Evolutionary conservation across 2,888 invertebrate species (phyloP).

Genomic region (Junonia oenone): DNA sequence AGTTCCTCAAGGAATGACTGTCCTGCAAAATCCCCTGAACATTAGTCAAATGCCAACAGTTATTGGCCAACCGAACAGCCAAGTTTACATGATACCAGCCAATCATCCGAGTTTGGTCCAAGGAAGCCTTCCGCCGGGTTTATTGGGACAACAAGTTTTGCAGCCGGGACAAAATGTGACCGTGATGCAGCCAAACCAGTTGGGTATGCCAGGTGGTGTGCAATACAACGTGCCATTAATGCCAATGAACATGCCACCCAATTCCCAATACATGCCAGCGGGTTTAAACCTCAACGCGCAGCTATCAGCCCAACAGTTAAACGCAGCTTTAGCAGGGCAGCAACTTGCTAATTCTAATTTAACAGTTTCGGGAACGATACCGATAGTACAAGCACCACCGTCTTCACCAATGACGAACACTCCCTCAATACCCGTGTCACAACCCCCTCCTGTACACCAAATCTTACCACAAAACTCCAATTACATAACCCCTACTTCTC

Average conservation of each 20-base stretch:
- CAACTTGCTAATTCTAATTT: constrained; percentile 55
- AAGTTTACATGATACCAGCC: constrained; percentile 72
- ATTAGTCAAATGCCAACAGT: constrained; percentile 63
- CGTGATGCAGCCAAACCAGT: constrained; percentile 69
- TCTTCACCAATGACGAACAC: constrained; percentile 50
- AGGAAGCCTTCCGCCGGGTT: constrained; percentile 50
- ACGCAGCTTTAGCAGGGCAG: constrained; percentile 63
- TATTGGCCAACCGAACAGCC: constrained; percentile 64
- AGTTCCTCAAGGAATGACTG: constrained; percentile 70
- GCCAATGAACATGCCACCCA: constrained; percentile 66
- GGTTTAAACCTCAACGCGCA: constrained; percentile 65
- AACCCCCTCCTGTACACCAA: constrained; percentile 56
- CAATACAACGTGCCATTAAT: constrained; percentile 69
- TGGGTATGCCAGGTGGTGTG: constrained; percentile 62
- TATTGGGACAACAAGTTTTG: constrained; percentile 60
- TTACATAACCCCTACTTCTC: constrained; percentile 59
- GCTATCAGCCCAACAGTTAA: constrained; percentile 66
- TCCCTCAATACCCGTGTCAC: constrained; percentile 49
- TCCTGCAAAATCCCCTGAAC: constrained; percentile 65
- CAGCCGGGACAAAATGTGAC: constrained; percentile 68
- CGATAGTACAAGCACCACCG: constrained; percentile 62
- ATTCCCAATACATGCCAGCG: constrained; percentile 62
- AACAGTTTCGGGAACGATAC: constrained; percentile 53
- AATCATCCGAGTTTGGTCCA: constrained; percentile 63
- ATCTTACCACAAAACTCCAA: constrained; percentile 54